Percentiles rank a stretch among this genome's conserved stretches.
Evolutionary conservation across 2,888 invertebrate species (phyloP).

Genomic region (Cylloceria caligata): DNA sequence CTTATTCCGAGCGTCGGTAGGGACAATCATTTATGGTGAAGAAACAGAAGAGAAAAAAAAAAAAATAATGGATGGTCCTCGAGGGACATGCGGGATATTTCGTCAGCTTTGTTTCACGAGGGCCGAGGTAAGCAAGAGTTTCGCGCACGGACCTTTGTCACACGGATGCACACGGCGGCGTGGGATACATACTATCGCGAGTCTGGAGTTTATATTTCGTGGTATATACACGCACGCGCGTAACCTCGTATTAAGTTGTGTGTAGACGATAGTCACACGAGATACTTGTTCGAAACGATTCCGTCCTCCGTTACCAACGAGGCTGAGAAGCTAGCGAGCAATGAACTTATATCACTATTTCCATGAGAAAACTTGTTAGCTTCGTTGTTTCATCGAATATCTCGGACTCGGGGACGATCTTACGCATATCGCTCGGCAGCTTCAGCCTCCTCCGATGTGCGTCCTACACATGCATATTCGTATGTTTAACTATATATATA

Average conservation of each 20-base stretch:
- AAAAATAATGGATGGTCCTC: conserved; percentile 13
- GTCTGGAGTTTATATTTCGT: conserved; percentile 33
- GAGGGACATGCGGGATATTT: conserved; percentile 46
- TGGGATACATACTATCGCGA: conserved; percentile 24
- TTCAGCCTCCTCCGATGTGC: not conserved
- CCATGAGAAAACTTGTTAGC: not conserved
- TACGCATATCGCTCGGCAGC: conserved; percentile 10
- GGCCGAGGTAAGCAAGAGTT: conserved; percentile 38
- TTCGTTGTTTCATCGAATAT: conserved; percentile 9
- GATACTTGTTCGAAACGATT: conserved; percentile 23
- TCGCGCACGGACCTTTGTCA: conserved; percentile 40
- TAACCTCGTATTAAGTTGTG: conserved; percentile 12
- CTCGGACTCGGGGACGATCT: not conserved
- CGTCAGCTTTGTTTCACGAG: conserved; percentile 54
- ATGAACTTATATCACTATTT: conserved; percentile 23
- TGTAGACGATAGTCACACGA: conserved; percentile 10
- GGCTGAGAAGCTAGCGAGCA: conserved; percentile 5
- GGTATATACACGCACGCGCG: not conserved
- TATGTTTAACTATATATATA: conserved; percentile 18
- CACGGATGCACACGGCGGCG: conserved; percentile 29
- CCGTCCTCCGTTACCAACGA: conserved; percentile 35
- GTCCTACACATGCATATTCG: not conserved
- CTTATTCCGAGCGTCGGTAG: conserved; percentile 3
- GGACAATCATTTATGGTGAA: conserved; percentile 21
- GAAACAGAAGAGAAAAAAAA: not conserved